These are phyloP conservation scores for Agrotis puta DNA, from an alignment of 2,888 invertebrate species.

Conservation along the genomic window DNA sequence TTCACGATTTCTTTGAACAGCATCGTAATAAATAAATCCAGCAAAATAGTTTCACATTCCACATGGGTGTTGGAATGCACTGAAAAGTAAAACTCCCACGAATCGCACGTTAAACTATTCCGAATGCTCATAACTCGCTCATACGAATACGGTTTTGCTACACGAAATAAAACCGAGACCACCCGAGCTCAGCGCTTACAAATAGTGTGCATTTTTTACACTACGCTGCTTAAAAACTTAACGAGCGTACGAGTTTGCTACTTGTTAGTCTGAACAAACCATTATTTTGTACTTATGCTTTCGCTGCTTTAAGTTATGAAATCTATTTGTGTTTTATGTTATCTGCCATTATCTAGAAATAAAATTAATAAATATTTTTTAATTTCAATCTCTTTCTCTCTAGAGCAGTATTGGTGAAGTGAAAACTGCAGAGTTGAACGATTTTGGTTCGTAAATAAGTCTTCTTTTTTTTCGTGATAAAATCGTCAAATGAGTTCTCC, in stretches of 20 bases:
- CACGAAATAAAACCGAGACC: conserved; percentile 33
- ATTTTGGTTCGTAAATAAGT: no score
- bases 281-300: conserved; percentile 14
- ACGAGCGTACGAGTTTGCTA: conserved; percentile 17
- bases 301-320: neutral
- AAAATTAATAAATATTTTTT: no score
- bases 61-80: conserved; percentile 1
- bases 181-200: conserved; percentile 17
- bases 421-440: neutral
- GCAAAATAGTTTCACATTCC: neutral
- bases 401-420: neutral
- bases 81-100: conserved; percentile 29
- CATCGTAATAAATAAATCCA: neutral
- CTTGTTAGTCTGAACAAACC: conserved; percentile 10
- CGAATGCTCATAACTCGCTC: conserved; percentile 26
- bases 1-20: neutral
- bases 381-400: neutral
- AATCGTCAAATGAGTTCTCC: no score
- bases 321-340: neutral
- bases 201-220: conserved; percentile 34
- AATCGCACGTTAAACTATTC: conserved; percentile 32
- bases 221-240: conserved; percentile 20
- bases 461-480: no score
- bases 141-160: conserved; percentile 33
- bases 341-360: no score